Base-by-base conservation (phyloP, 2,797 vertebrate species). In the Pyrocephalus nanus region DNA sequence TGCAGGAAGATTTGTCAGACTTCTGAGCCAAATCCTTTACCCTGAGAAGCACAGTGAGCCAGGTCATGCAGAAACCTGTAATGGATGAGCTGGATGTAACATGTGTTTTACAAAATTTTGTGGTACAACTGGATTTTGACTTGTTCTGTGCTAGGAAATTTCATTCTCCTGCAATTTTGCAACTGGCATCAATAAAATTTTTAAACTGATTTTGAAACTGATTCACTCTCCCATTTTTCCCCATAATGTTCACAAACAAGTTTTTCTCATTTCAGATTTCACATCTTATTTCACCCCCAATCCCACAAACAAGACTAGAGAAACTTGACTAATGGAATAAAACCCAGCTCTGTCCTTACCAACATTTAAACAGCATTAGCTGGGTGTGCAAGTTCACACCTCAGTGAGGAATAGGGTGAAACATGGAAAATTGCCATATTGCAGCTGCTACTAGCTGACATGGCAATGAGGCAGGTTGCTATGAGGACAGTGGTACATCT, bases 381-480 rank as follows among this genome's bases (percentile, higher is more conserved):
- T 81, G 73, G 27, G 16, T 62, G 40, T 51, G 27, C 54, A 84
- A 55, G 43, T 70, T 88, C 83, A 84, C 73, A 93, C 62, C 32
- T 88, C 86, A 27, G 40, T 55, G 62, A 93, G 70, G 72, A 93
- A 58, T 0, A 61, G 75, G 30, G 73, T 75, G 82, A 95, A 95
- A 92, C 34, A 48, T 74, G 81, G 87, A 92, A 86, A 73, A 62
- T 51, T 91, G 90, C 95, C 94, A 87, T 90, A 55, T 83, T 93
- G 86, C 95, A 95, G 93, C 91, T 95, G 94, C 90, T 92, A 38
- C 75, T 73, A 54, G 54, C 58, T 81, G 85, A 80, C 85, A 90
- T 16, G 51, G 69, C 73, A 95, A 73, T 42, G 51, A 90, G 57
- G 87, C 88, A 93, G 58, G 64, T 83, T 91, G 88, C 82, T 90